Conservation (phyloP, 1,140 invertebrate species). For the Chionoecetes opilio region DNA sequence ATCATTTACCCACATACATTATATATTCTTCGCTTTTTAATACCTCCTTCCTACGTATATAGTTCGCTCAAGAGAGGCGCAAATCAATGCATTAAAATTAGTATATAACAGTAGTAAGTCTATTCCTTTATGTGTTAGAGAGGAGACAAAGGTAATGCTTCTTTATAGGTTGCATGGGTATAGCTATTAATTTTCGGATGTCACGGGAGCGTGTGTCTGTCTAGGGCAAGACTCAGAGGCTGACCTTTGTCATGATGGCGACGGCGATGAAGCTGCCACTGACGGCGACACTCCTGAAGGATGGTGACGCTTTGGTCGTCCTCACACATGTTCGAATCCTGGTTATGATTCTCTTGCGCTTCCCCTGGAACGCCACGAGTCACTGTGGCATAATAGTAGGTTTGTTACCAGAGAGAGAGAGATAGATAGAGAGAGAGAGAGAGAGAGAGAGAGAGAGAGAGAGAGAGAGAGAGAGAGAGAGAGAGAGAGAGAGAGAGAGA, state of each 20-base stretch:
- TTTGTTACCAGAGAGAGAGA: neutral
- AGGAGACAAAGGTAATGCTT: no score
- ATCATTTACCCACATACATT: no score
- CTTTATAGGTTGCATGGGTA: no score
- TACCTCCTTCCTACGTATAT: no score
- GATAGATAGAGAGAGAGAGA: neutral
- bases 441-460: slow-evolving; percentile 27
- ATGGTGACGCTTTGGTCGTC: slow-evolving; percentile 46
- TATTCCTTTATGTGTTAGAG: no score
- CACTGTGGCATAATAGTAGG: neutral
- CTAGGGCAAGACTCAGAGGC: neutral
- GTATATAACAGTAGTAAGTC: no score
- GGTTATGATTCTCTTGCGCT: neutral
- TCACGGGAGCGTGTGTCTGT: slow-evolving; percentile 22
- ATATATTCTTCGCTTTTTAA: no score
- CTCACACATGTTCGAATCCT: neutral
- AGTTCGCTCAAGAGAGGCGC: no score
- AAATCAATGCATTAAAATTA: no score
- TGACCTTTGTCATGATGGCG: slow-evolving; percentile 51
- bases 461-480: slow-evolving; percentile 27
- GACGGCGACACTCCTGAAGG: slow-evolving; percentile 52
- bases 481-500: neutral
- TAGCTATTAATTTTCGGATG: no score
- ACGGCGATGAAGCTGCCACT: slow-evolving; percentile 70
- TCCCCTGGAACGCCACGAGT: neutral